Conservation (phyloP, 2,797 vertebrate genomes). For the Hephaestus fuliginosus region DNA sequence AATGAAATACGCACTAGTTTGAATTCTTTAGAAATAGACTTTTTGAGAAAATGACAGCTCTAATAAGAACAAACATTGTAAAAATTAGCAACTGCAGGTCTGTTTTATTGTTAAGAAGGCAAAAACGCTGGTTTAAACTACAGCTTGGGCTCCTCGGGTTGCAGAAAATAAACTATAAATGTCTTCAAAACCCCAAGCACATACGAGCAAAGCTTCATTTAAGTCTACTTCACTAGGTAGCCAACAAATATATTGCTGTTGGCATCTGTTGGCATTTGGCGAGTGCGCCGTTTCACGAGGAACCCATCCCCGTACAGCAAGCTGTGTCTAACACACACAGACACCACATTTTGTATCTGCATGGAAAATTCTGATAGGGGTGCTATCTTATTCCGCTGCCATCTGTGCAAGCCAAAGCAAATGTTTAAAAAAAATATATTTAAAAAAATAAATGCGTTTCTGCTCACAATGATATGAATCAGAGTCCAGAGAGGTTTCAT, state of each 20-base stretch:
- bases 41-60: neutral
- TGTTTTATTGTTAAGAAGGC: neutral
- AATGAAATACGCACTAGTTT: no score
- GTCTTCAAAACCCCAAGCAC: slow-evolving; percentile 2
- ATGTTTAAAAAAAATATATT: slow-evolving; percentile 36
- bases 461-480: slow-evolving; percentile 50
- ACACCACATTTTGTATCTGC: slow-evolving; percentile 44
- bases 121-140: neutral
- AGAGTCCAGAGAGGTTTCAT: slow-evolving; percentile 50
- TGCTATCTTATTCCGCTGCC: slow-evolving; percentile 34
- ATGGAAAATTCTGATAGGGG: slow-evolving; percentile 51
- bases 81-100: no score
- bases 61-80: neutral
- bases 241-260: slow-evolving; percentile 13
- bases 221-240: neutral
- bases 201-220: neutral
- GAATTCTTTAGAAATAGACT: no score
- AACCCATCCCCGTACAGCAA: slow-evolving; percentile 11
- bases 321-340: slow-evolving; percentile 40
- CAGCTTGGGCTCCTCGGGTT: neutral
- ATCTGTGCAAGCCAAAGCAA: slow-evolving; percentile 50
- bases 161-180: neutral
- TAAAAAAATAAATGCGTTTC: slow-evolving; percentile 29
- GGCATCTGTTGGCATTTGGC: slow-evolving; percentile 29
- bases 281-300: slow-evolving; percentile 12